Evolutionary conservation across 1,140 invertebrate species (phyloP).

Genomic region (Sycobia sp.): DNA sequence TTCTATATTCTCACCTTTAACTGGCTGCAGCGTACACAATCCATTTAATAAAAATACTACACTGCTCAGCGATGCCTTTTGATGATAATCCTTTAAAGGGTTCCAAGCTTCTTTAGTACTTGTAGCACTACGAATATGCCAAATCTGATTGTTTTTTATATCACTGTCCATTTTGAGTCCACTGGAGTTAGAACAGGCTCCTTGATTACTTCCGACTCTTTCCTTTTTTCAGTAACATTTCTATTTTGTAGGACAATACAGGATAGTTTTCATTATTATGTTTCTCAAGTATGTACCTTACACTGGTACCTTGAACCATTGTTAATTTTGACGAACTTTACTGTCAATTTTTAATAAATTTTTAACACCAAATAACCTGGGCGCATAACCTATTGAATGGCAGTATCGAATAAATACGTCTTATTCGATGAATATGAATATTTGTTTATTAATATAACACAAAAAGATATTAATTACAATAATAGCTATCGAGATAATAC

Average conservation of each 20-base stretch:
- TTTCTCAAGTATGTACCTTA: slow-evolving; percentile 7
- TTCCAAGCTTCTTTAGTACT: slow-evolving; percentile 30
- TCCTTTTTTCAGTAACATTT: slow-evolving; percentile 32
- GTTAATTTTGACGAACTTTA: background rate
- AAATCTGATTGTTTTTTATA: slow-evolving; percentile 30
- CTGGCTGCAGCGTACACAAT: background rate
- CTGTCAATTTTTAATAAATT: background rate
- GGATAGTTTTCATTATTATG: slow-evolving; percentile 24
- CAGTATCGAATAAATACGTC: background rate
- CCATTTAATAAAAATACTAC: slow-evolving; percentile 13
- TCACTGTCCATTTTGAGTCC: background rate
- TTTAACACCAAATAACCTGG: background rate
- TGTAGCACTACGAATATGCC: slow-evolving; percentile 13
- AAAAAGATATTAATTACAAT: background rate
- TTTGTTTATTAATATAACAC: slow-evolving; percentile 2
- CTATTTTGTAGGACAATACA: slow-evolving; percentile 34
- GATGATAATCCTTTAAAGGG: slow-evolving; percentile 23
- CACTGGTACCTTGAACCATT: background rate
- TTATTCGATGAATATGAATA: background rate
- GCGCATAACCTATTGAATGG: slow-evolving; percentile 10
- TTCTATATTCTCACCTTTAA: slow-evolving; percentile 16
- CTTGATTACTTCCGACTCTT: slow-evolving; percentile 28
- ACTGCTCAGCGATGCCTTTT: slow-evolving; percentile 11
- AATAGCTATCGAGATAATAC: no score
- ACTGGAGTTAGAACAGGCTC: background rate